Evolutionary conservation across 2,113 vertebrate species (phyloP), one percentile per base, ranked within the genome.

Genomic region (Tachysurus fulvidraco): DNA sequence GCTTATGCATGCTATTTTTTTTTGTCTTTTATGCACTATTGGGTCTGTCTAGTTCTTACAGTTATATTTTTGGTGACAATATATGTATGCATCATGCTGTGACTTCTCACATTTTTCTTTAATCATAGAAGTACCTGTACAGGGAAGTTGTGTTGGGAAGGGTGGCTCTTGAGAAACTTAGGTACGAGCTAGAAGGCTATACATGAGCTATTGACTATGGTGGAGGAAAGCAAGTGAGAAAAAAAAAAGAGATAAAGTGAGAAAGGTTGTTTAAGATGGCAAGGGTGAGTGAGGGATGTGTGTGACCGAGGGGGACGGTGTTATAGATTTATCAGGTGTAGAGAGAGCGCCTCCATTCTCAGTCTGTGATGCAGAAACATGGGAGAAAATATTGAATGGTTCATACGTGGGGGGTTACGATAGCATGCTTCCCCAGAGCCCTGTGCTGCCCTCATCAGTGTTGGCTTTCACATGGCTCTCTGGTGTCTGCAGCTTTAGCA

Each of bases 41-140:
- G 44, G 9, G 16, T 67, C 59, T 64, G 59, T 36, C 13, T 44
- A 60, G 21, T 21, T 25, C 36, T n/a, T 16, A 54, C 5, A 8
- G 1, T 25, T 65, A 23, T 65, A 64, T 85, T 82, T 81, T 89
- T 81, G 87, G 91, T 91, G 89, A 89, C 89, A 83, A 65, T 86
- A 71, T 65, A 67, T 65, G 55, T 59, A 21, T 81, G n/a, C 28
- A 54, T 5, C 36, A 69, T 67, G 8, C 46, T 65, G 46, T 71
- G 52, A 67, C 30, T 81, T 13, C 52, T 69, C 54, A 17, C 16
- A 50, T 50, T 44, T 73, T 73, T 30, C 64, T 81, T 69, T 41
- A 30, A 85, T 67, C 76, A 79, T 46, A 55, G 65, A 84, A 74
- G 74, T 23, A 44, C 59, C 21, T 17, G 44, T 50, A 50, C 46